These are phyloP conservation scores for Sebastes fasciatus DNA, from an alignment of 2,113 vertebrate genomes.

Conservation along the genomic window DNA sequence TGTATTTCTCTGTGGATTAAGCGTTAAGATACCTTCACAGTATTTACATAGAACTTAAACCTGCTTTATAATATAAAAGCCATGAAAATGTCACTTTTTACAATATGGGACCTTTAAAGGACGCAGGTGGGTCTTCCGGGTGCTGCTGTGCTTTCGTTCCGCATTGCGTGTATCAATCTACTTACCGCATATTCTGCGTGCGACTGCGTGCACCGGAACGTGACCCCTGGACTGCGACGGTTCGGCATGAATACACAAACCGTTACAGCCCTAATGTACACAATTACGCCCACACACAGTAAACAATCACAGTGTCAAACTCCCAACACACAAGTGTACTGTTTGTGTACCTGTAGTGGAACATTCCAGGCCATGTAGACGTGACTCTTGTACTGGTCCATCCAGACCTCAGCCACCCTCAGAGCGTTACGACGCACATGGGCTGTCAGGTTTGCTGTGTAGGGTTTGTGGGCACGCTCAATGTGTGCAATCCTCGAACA, in stretches of 20 bases:
- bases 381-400: conserved; percentile 95
- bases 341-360: conserved; percentile 88
- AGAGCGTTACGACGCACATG: conserved; percentile 94
- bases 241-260: not conserved
- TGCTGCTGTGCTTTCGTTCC: not conserved
- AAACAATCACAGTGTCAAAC: not conserved
- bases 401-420: conserved; percentile 96
- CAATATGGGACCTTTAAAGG: not conserved
- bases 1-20: too few species aligned
- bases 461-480: conserved; percentile 96
- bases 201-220: not conserved
- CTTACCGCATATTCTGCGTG: not conserved
- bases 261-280: not conserved
- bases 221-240: not conserved
- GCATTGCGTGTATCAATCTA: not conserved
- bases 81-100: too few species aligned
- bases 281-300: conserved; percentile 1
- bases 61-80: too few species aligned
- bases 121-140: not conserved
- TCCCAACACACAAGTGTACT: not conserved
- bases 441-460: conserved; percentile 93
- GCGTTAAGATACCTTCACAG: too few species aligned
- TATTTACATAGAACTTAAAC: too few species aligned
- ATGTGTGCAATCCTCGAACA: conserved; percentile 96
- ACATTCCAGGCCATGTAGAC: conserved; percentile 99